phyloP scores from a whole-genome alignment of 2,113 vertebrate species.

The Syngnathoides biaculeatus region DNA sequence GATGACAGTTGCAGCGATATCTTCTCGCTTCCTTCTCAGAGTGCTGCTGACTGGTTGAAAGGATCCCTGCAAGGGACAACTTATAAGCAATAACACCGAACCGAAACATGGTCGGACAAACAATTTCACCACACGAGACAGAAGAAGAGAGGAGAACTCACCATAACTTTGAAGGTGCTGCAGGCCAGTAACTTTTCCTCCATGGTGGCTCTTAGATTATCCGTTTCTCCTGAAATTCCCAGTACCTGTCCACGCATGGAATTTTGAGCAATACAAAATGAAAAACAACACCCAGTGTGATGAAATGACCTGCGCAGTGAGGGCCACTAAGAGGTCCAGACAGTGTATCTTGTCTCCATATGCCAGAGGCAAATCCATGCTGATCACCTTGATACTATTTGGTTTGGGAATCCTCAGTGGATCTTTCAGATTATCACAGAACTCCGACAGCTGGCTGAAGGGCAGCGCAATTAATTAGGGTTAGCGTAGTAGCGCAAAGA shows the following conservation, averaged over 20 bases:
- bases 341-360: constrained; percentile 95
- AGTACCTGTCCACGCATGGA: constrained; percentile 54
- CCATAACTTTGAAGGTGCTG: constrained; percentile 83
- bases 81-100: neutral
- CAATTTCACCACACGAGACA: neutral
- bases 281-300: neutral
- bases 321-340: constrained; percentile 89
- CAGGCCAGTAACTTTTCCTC: constrained; percentile 97
- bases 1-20: constrained; percentile 85
- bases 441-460: constrained; percentile 80
- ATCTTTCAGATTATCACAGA: constrained; percentile 87
- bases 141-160: neutral
- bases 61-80: constrained; percentile 45
- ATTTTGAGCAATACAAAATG: neutral
- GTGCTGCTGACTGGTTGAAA: constrained; percentile 94
- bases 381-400: constrained; percentile 85
- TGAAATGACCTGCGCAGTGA: constrained; percentile 81
- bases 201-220: constrained; percentile 88
- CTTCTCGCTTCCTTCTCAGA: constrained; percentile 87
- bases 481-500: neutral
- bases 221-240: constrained; percentile 89
- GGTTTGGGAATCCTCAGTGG: constrained; percentile 88
- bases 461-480: neutral
- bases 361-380: constrained; percentile 91
- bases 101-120: neutral